These are phyloP conservation scores for Falco concolor DNA, from an alignment of 2,797 vertebrate genomes.

Conservation along the genomic window DNA sequence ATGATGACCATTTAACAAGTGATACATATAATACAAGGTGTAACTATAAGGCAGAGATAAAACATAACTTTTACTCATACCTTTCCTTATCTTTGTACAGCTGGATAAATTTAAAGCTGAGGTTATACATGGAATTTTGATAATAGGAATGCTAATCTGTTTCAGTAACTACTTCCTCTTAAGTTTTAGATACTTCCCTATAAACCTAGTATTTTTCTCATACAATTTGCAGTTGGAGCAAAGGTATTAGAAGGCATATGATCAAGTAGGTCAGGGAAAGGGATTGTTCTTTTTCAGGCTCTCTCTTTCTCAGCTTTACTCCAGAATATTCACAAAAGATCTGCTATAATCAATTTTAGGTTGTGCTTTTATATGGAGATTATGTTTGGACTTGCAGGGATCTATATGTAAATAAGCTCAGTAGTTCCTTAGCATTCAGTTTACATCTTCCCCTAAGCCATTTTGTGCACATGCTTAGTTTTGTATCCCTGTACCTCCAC, in stretches of 20 bases:
- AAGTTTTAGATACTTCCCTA: background rate
- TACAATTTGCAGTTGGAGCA: background rate
- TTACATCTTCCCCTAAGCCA: background rate
- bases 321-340: background rate
- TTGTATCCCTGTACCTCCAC: background rate
- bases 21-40: background rate
- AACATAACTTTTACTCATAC: background rate
- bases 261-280: background rate
- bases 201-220: background rate
- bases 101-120: background rate
- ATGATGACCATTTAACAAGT: background rate
- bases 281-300: background rate
- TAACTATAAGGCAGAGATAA: background rate
- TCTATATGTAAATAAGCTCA: constrained; percentile 28
- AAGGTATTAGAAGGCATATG: background rate
- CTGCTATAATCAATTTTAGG: background rate
- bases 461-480: background rate
- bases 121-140: background rate
- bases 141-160: background rate
- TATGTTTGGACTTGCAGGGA: constrained; percentile 8
- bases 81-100: background rate
- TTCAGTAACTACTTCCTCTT: background rate
- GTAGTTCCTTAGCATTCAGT: background rate
- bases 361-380: background rate
- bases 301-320: background rate